Conservation (phyloP, 2,113 vertebrate genomes). For the Zosterops hypoxanthus region DNA sequence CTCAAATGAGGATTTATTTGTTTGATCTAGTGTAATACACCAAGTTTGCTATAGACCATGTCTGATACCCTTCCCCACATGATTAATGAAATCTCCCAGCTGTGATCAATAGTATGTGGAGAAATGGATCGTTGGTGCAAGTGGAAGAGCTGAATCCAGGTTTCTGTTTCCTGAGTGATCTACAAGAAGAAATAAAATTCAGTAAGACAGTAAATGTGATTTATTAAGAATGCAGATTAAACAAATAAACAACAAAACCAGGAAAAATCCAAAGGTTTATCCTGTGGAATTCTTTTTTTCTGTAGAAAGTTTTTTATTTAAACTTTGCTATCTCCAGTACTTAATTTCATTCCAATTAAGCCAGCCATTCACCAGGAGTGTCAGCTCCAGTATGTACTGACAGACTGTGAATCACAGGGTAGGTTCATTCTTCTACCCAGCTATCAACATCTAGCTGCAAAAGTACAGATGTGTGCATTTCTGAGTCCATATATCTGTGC, state of each 20-base stretch:
- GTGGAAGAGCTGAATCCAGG: background rate
- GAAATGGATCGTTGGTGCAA: accelerated
- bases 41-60: background rate
- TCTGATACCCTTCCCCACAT: background rate
- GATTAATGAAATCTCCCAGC: background rate
- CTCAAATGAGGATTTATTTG: background rate
- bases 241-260: background rate
- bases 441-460: background rate
- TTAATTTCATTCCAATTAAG: background rate
- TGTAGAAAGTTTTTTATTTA: background rate
- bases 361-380: background rate
- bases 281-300: background rate
- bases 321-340: background rate
- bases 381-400: background rate
- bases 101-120: background rate
- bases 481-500: background rate
- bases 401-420: background rate
- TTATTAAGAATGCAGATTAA: background rate
- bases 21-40: background rate
- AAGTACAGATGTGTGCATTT: background rate
- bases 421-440: background rate
- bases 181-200: background rate
- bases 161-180: background rate
- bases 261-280: background rate
- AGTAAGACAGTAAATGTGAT: background rate